Conservation (phyloP, 2,113 vertebrate species). For the Rhinopomastus cyanomelas region DNA sequence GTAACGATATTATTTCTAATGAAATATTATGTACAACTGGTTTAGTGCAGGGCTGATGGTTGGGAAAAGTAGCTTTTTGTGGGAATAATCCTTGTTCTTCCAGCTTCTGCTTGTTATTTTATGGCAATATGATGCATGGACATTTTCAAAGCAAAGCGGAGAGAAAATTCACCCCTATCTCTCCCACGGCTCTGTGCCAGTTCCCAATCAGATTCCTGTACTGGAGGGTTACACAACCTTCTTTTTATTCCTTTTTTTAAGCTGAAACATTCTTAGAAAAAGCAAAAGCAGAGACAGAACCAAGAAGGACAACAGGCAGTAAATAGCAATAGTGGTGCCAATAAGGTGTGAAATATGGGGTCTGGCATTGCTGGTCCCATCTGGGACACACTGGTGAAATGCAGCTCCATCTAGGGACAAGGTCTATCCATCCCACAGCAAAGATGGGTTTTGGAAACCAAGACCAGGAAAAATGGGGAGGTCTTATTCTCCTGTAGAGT, state of each 20-base stretch:
- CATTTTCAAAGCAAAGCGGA: conserved; percentile 32
- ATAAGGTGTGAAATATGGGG: background rate
- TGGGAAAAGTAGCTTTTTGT: conserved; percentile 42
- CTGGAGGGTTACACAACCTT: background rate
- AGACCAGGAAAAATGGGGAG: background rate
- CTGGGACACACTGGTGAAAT: background rate
- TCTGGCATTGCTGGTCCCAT: background rate
- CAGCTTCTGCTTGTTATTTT: conserved; percentile 47
- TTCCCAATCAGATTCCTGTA: conserved; percentile 60
- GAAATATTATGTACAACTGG: conserved; percentile 65
- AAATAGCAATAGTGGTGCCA: background rate
- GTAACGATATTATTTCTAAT: conserved; percentile 67
- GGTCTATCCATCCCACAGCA: background rate
- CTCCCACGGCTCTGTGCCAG: background rate
- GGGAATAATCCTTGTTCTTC: conserved; percentile 48
- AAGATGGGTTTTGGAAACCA: background rate
- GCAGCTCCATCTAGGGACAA: conserved; percentile 50
- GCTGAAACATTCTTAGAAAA: background rate
- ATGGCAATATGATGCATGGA: conserved; percentile 13
- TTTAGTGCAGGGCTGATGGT: conserved; percentile 56
- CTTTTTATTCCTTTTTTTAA: background rate
- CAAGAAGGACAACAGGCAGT: background rate
- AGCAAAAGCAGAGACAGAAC: background rate
- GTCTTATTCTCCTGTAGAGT: conserved; percentile 13
- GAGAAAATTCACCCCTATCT: conserved; percentile 27